Evolutionary conservation across 35 echinoderm and acorn worm species (phyloP).

Genomic region (Apostichopus parvimensis): DNA sequence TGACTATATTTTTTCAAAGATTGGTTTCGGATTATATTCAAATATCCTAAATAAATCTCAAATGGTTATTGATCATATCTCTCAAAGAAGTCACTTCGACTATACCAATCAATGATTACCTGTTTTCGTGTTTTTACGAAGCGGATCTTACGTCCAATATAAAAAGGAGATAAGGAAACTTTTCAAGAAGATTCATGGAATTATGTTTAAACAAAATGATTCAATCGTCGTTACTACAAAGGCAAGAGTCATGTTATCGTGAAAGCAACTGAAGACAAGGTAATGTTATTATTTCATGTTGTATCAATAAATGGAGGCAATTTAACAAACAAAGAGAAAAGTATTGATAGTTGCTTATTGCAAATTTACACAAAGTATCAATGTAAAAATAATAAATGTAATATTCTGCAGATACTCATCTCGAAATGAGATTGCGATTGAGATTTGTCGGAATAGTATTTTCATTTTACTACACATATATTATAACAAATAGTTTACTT

Average conservation of each 20-base stretch:
- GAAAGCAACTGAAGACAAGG: not conserved
- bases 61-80: not conserved
- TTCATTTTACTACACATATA: no score
- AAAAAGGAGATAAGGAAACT: not conserved
- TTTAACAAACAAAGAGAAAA: not conserved
- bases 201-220: not conserved
- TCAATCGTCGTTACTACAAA: not conserved
- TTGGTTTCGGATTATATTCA: conserved; percentile 10
- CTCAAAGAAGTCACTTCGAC: not conserved
- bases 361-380: not conserved
- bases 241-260: not conserved
- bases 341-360: not conserved
- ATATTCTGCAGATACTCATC: no score
- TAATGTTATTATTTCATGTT: not conserved
- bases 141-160: not conserved
- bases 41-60: not conserved
- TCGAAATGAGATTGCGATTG: no score
- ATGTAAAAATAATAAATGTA: not conserved
- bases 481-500: no score
- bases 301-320: not conserved
- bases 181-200: not conserved
- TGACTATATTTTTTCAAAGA: conserved; percentile 2
- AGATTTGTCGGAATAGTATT: no score
- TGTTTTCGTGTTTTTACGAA: conserved; percentile 24
- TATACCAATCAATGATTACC: not conserved